Base-by-base conservation (phyloP, 2,888 invertebrate genomes). In the Apocheima hispidaria region DNA sequence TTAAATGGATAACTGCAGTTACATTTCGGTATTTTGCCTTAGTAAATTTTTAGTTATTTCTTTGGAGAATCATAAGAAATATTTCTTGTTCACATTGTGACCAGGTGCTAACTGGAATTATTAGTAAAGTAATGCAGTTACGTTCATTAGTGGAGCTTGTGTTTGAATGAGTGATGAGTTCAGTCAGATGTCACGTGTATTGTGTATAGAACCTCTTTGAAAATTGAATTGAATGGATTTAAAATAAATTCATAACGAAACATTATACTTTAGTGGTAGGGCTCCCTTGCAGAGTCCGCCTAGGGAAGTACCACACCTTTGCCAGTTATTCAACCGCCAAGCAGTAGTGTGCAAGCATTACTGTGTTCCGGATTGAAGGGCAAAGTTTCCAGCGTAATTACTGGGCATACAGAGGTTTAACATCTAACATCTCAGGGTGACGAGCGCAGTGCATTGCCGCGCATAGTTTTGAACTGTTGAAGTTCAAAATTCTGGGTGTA, bases 151-250 rank as follows among this genome's bases (percentile, higher is more conserved):
- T 12, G 2, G 40, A 41, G 41, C 21, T 41, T 21, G 33, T 36
- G 38, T 41, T 18, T 28, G 46, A 21, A 23, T 54, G 54, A 54
- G 18, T 46, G 54, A 54, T 36, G 36, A 14, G 43, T 38, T 36
- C 16, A 26, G 40, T 4, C 12, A n/a, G n/a, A n/a, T n/a, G 43
- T 23, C 54, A 54, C n/a, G 44, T 36, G 44, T 14, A 41, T n/a
- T n/a, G 44, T 36, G 44, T 14, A 41, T n/a, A 40, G 10, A 7
- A 10, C 6, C 23, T 21, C 44, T 35, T 54, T 53, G 26, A 26
- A 43, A 14, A 26, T 14, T 4, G 26, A 28, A 44, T 28, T 28
- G 28, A 44, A 44, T 44, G 44, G 36, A 41, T 44, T 16, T 26
- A 44, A n/a, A 36, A 36, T 21, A 35, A 35, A 23, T 44, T 54